A percentile compares a stretch with the other conserved stretches of the same genome.
phyloP scores from a whole-genome alignment of 2,888 invertebrate species.

The Blomia tropicalis region DNA sequence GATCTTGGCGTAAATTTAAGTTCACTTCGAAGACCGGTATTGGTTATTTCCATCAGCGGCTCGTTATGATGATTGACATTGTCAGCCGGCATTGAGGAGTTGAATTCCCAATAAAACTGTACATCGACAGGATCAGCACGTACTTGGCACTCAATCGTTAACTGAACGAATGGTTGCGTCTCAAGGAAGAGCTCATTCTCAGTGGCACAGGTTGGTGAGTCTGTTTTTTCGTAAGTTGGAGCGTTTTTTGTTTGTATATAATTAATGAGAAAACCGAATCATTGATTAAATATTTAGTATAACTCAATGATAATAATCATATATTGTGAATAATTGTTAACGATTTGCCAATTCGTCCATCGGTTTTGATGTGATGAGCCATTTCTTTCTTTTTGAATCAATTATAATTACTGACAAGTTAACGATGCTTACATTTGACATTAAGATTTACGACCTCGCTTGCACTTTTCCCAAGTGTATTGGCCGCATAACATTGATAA shows the following conservation, averaged over 20 bases:
- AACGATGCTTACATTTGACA: conserved; percentile 59
- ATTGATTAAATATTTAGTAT: too few species aligned
- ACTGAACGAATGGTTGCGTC: conserved; percentile 27
- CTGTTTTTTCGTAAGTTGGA: conserved; percentile 19
- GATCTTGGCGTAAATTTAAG: conserved; percentile 25
- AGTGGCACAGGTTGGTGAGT: conserved; percentile 30
- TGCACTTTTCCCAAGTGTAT: conserved; percentile 27
- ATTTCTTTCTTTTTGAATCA: not conserved
- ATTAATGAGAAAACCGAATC: not conserved
- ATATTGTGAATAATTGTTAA: conserved; percentile 8
- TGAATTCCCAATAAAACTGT: conserved; percentile 29
- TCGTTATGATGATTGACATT: not conserved
- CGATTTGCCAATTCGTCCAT: not conserved
- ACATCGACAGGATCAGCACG: conserved; percentile 31
- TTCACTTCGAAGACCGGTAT: not conserved
- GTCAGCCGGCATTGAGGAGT: conserved; percentile 17
- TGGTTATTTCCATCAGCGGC: not conserved
- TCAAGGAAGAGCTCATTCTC: conserved; percentile 26
- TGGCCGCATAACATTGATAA: conserved; percentile 29
- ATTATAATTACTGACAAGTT: conserved; percentile 22
- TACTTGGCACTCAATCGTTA: conserved; percentile 29
- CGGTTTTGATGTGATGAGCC: too few species aligned
- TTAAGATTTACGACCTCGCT: conserved; percentile 51
- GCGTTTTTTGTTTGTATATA: not conserved
- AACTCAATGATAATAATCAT: conserved; percentile 6